These are phyloP conservation scores for Epirrhoe tristata DNA, from an alignment of 2,888 invertebrate species.

Conservation along the genomic window DNA sequence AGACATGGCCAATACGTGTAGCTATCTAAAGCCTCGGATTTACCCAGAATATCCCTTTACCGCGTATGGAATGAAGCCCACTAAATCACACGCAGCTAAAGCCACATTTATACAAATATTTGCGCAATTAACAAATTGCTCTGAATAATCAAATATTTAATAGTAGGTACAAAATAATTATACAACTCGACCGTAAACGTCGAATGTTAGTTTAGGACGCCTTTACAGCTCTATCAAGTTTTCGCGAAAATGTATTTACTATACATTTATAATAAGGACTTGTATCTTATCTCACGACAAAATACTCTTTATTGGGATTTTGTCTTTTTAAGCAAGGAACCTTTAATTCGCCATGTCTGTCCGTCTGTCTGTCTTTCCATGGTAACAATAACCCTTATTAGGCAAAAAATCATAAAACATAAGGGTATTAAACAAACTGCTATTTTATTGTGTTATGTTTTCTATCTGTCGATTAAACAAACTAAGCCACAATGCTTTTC, in stretches of 20 bases:
- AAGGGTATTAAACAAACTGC: no score
- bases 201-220: slow-evolving; percentile 1
- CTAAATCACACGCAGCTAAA: background rate
- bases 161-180: slow-evolving; percentile 1
- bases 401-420: no score
- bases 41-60: background rate
- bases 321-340: no score
- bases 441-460: no score
- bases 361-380: no score
- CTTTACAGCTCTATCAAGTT: background rate
- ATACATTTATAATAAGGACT: background rate
- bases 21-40: background rate
- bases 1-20: background rate
- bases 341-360: no score
- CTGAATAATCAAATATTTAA: background rate
- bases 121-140: slow-evolving; percentile 1
- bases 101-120: background rate
- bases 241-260: background rate
- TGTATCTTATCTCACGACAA: no score
- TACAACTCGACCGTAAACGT: background rate
- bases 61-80: background rate
- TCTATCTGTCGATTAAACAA: no score
- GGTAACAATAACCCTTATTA: no score
- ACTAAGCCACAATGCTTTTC: background rate
- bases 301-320: no score